Evolutionary conservation across 1,140 invertebrate species (phyloP).

Genomic region (Drosophila nebulosa): DNA sequence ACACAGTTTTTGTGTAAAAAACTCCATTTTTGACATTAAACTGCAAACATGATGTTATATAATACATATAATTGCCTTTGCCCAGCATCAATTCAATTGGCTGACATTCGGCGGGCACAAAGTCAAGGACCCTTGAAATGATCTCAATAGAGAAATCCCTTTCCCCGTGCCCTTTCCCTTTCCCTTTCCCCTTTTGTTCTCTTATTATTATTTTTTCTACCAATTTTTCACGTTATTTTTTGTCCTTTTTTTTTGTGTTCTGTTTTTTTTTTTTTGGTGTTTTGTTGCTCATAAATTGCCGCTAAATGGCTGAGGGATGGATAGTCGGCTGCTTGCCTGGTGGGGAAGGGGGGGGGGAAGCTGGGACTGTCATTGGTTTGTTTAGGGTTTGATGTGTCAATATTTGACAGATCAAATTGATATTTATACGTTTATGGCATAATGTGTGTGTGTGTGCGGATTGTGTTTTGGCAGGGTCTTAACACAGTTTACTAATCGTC

Average conservation of each 20-base stretch:
- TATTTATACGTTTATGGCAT: conserved; percentile 71
- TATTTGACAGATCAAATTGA: conserved; percentile 79
- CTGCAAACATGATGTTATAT: conserved; percentile 68
- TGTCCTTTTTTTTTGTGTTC: conserved; percentile 36
- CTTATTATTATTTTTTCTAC: conserved; percentile 63
- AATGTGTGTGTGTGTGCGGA: conserved; percentile 21
- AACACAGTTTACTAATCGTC: conserved; percentile 61
- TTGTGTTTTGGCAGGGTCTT: conserved; percentile 39
- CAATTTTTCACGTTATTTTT: conserved; percentile 50
- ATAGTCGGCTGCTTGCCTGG: neutral
- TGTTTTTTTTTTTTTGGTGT: conserved; percentile 67
- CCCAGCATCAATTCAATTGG: conserved; percentile 70
- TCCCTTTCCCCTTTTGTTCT: neutral
- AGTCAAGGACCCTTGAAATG: conserved; percentile 80
- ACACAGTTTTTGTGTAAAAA: conserved; percentile 70
- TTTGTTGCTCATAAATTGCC: conserved; percentile 78
- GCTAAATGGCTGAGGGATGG: conserved; percentile 52
- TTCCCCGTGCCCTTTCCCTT: conserved; percentile 15
- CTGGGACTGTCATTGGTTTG: conserved; percentile 71
- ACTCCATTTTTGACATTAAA: conserved; percentile 73
- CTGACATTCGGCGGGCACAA: conserved; percentile 32
- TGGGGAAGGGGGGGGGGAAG: neutral
- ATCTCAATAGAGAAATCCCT: conserved; percentile 55
- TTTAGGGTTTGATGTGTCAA: conserved; percentile 80
- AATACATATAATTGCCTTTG: conserved; percentile 71